These are phyloP conservation scores for Porites rus DNA, from an alignment of 92 coral and sea anemone species.

Conservation along the genomic window DNA sequence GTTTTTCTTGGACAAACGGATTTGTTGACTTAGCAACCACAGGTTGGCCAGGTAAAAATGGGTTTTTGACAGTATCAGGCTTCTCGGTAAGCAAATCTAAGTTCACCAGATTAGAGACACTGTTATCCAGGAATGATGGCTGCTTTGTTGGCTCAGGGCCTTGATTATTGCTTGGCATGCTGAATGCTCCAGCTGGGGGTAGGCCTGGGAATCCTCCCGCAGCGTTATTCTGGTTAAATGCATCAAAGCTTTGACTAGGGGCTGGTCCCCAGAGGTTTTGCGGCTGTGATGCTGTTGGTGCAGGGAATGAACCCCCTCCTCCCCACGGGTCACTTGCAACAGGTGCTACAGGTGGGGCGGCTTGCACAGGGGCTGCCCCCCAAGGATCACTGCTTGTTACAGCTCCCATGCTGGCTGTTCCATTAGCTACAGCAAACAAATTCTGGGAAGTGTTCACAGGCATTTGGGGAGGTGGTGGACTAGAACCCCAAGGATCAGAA, in stretches of 20 bases:
- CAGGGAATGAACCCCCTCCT: constrained; percentile 50
- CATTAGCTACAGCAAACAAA: constrained; percentile 54
- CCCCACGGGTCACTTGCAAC: constrained; percentile 89
- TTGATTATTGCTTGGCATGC: constrained; percentile 15
- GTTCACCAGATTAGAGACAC: constrained; percentile 80
- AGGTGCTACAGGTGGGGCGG: constrained; percentile 56
- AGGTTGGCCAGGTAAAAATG: constrained; percentile 82
- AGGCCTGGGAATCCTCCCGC: constrained; percentile 23
- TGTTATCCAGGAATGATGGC: constrained; percentile 75
- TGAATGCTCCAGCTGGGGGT: constrained; percentile 41
- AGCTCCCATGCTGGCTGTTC: constrained; percentile 48
- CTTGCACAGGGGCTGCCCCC: constrained; percentile 70
- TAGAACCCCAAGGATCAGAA: constrained; percentile 84
- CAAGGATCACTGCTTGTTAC: constrained; percentile 66
- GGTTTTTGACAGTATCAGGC: constrained; percentile 82
- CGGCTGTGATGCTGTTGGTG: constrained; percentile 35
- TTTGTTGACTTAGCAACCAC: constrained; percentile 79
- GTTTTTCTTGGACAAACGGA: constrained; percentile 95
- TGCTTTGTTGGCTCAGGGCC: constrained; percentile 41
- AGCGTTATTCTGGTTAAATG: constrained; percentile 70
- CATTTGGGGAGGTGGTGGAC: constrained; percentile 49
- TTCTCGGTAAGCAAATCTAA: constrained; percentile 82
- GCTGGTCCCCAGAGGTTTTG: constrained; percentile 85
- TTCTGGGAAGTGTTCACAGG: constrained; percentile 53
- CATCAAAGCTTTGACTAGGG: constrained; percentile 47